Conservation (phyloP, 2,888 invertebrate species). For the Sylvicola cinctus region DNA sequence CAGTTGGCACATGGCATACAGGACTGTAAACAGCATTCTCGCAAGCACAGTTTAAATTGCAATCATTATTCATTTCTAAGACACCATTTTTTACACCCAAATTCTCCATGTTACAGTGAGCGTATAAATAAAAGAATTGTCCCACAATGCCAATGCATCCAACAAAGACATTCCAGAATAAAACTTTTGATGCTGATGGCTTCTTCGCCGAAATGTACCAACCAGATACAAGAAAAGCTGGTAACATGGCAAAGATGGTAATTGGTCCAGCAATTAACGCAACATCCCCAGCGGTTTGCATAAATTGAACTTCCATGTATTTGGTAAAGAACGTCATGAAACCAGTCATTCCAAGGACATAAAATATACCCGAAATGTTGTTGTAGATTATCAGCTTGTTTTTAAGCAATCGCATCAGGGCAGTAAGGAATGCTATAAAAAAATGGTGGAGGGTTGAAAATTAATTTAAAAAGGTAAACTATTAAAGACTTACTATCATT, state of each 20-base stretch:
- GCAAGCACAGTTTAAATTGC: constrained; percentile 39
- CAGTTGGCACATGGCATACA: constrained; percentile 34
- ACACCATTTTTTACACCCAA: no score
- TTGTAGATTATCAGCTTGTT: constrained; percentile 46
- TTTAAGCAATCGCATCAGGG: constrained; percentile 34
- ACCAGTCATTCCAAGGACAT: constrained; percentile 37
- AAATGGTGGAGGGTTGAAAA: no score
- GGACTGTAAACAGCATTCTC: constrained; percentile 37
- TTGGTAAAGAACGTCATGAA: constrained; percentile 53
- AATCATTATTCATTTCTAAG: no score
- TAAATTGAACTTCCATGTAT: constrained; percentile 54
- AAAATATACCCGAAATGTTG: constrained; percentile 41
- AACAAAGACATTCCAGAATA: constrained; percentile 40
- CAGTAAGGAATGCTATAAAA: constrained; percentile 30
- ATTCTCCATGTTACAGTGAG: no score
- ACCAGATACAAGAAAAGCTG: constrained; percentile 37
- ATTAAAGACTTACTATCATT: not conserved
- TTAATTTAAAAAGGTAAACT: constrained; percentile 3
- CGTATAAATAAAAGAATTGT: not conserved
- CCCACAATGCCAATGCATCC: constrained; percentile 14
- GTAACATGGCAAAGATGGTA: constrained; percentile 34
- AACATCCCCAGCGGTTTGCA: constrained; percentile 38
- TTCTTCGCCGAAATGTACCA: constrained; percentile 35
- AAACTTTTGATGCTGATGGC: constrained; percentile 32
- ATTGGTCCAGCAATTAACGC: constrained; percentile 42